Base-by-base conservation (phyloP, 2,797 vertebrate species). In the Argentina silus region DNA sequence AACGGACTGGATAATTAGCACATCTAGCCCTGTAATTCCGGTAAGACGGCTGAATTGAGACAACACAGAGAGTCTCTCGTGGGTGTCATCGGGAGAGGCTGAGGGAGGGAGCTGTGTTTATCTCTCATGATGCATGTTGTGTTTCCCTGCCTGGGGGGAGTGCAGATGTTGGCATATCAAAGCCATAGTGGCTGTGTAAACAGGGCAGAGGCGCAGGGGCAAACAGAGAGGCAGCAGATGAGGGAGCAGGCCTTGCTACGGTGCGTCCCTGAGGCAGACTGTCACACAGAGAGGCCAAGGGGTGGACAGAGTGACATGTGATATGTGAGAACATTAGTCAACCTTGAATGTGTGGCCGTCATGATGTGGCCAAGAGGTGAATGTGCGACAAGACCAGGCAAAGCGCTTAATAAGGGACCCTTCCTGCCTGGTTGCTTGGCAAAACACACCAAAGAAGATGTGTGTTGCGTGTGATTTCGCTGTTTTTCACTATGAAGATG, bases 1-100 rank as follows among this genome's bases (percentile, higher is more conserved):
- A 75, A 83, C 75, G 75, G 67, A 77, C 78, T 69, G 69, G 62
- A 75, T 90, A 85, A 89, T 88, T 87, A 88, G 83, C 78, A 87
- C 80, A 83, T 64, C 80, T 74, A 85, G 74, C 78, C 69, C 69
- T 74, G 6, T 84, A 82, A 84, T 85, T 84, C 8, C 9, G 44
- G 68, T 44, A 55, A 75, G 59, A 72, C 76, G 60, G 82, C 74
- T 86, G 74, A 69, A 73, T 83, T 74, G 79, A 79, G 71, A 79
- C 75, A 82, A 78, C 68, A 75, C 65, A 77, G 73, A 70, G 83
- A 83, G 74, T 81, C 82, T 81, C 62, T 11, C 43, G 0, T 59
- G 72, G 79, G 81, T 70, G 75, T 79, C 63, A 67, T 69, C 43
- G 36, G 17, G 56, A 74, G 65, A 63, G 55, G 70, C n/a, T 8